phyloP scores from a whole-genome alignment of 1,140 invertebrate genomes.

The Ctenoplectra terminalis region DNA sequence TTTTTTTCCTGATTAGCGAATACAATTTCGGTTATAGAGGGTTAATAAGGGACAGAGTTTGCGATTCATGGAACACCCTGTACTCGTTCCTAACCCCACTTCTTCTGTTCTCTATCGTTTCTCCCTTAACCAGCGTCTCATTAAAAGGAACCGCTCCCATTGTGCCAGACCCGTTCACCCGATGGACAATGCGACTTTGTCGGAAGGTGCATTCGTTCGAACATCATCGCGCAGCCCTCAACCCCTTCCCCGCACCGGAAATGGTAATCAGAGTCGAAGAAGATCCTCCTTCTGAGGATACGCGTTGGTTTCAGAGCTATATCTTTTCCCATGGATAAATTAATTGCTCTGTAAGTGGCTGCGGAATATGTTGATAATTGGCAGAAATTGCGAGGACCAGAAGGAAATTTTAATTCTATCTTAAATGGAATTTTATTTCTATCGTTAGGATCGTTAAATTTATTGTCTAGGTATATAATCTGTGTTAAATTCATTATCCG shows the following conservation, averaged over 20 bases:
- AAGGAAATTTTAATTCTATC: too few relatives aligned
- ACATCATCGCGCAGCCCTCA: constrained; percentile 30
- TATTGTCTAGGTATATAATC: too few relatives aligned
- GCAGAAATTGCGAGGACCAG: too few relatives aligned
- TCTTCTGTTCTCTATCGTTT: constrained; percentile 54
- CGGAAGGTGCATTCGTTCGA: constrained; percentile 52
- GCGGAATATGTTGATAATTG: too few relatives aligned
- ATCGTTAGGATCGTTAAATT: too few relatives aligned
- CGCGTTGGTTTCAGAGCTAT: too few relatives aligned
- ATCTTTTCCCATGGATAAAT: too few relatives aligned
- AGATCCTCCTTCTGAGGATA: neutral
- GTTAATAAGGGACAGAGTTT: constrained; percentile 2
- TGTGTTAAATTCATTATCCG: too few relatives aligned
- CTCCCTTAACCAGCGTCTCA: constrained; percentile 71
- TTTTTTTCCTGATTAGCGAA: too few relatives aligned
- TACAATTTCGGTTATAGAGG: neutral
- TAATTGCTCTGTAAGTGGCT: too few relatives aligned
- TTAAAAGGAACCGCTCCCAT: constrained; percentile 73
- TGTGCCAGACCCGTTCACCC: constrained; percentile 65
- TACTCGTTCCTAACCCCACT: constrained; percentile 15
- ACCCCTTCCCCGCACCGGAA: constrained; percentile 23
- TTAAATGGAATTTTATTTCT: too few relatives aligned
- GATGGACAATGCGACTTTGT: constrained; percentile 71
- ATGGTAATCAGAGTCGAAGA: constrained; percentile 58
- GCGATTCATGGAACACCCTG: constrained; percentile 31